A percentile compares a stretch with the other conserved stretches of the same genome.
Conservation (phyloP, 1,140 invertebrate species). For the Oreohelix idahoensis region DNA sequence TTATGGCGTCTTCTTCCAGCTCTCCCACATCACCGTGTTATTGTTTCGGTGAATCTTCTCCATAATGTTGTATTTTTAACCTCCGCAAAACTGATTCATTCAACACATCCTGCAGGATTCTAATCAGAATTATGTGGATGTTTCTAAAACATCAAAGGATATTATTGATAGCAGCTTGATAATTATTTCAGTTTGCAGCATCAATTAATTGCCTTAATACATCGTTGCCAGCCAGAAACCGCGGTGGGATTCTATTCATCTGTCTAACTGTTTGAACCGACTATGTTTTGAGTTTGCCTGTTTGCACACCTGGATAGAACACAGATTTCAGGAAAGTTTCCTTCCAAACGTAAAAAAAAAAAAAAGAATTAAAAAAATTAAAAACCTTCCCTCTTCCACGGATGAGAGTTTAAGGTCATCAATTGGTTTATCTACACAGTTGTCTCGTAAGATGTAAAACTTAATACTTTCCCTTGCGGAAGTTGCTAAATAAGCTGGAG, state of each 20-base stretch:
- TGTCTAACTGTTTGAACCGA: not conserved
- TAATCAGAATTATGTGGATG: not conserved
- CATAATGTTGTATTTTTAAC: too few relatives aligned
- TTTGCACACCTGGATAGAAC: not conserved
- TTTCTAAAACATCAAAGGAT: conserved; percentile 4
- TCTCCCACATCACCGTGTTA: too few relatives aligned
- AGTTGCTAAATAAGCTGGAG: conserved; percentile 10
- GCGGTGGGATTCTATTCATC: not conserved
- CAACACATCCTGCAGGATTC: too few relatives aligned
- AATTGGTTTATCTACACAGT: conserved; percentile 5
- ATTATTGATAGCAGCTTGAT: not conserved
- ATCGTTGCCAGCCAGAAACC: not conserved
- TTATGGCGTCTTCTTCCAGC: too few relatives aligned
- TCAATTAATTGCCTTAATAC: not conserved
- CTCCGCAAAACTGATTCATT: too few relatives aligned
- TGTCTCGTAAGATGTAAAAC: conserved; percentile 5
- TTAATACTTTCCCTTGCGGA: not conserved
- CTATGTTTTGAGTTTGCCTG: not conserved
- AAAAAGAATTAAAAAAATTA: not conserved
- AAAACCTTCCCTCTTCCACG: not conserved
- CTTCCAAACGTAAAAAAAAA: not conserved
- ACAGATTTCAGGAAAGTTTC: conserved; percentile 7
- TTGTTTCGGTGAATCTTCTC: too few relatives aligned
- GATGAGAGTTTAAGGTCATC: not conserved
- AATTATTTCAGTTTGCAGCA: not conserved